Evolutionary conservation across 1,140 invertebrate genomes (phyloP), one percentile per base, ranked within the genome.

Genomic region (Drosophila leontia): DNA sequence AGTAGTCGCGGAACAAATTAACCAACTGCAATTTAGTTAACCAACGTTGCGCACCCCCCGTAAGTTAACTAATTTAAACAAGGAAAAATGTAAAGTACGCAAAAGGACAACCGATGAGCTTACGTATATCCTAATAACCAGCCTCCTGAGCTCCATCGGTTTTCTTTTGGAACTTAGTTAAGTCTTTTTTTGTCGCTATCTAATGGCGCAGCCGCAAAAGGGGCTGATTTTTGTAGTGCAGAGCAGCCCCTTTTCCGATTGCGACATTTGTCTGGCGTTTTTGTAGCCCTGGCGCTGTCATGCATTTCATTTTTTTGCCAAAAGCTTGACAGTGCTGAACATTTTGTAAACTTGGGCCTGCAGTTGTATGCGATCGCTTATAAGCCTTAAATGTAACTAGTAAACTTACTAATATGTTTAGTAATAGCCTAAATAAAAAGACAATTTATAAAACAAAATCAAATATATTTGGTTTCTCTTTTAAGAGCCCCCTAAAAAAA

Each of bases 351-450:
- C 68, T 48, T 74, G 65, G 77, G 68, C 80, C 68, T 71, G 50
- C 65, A 71, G 71, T 71, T 70, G 45, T 72, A 72, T 47, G 63
- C 57, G 63, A 67, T 67, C 57, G 63, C 68, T 72, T 78, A 47
- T 85, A 85, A 71, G 85, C 74, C 80, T 68, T 60, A 88, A 64
- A 67, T 78, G 53, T 87, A 88, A 87, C 68, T 87, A 87, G 84
- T 78, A 78, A 88, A 84, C 85, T 78, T 87, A 87, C 84, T 87
- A 90, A 90, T 87, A 80, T 75, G 65, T 65, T 87, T 87, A 87
- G 80, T 87, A 88, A 84, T 87, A 87, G 85, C 53, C n/a, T 78
- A 78, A 87, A 88, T 70, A 84, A 87, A 55, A 86, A 64, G 56
- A 83, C 71, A 63, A 78, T 55, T 75, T 76, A 78, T 48, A 76